Evolutionary conservation across 2,113 vertebrate genomes (phyloP).

Genomic region (Poeciliopsis prolifica): DNA sequence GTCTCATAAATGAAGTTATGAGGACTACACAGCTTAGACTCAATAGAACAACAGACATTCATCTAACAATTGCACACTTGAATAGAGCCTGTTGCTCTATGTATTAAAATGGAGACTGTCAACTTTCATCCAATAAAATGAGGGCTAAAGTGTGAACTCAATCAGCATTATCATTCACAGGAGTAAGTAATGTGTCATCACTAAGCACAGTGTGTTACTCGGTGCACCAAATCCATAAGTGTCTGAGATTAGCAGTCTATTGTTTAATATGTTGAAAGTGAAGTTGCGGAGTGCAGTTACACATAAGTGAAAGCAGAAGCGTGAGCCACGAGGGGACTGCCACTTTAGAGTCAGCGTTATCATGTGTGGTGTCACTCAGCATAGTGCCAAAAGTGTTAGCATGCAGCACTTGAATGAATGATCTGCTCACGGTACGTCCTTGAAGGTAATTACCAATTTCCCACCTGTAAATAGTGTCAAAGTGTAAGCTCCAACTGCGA

Average conservation of each 20-base stretch:
- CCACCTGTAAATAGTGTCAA: conserved; percentile 12
- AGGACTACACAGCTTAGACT: neutral
- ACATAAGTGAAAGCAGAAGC: conserved; percentile 19
- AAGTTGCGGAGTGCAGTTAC: neutral
- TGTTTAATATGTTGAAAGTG: conserved; percentile 5
- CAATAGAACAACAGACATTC: neutral
- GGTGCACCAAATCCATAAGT: neutral
- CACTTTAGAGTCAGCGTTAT: conserved; percentile 11
- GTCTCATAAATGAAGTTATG: neutral
- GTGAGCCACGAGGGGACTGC: conserved; percentile 5
- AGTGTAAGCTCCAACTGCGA: neutral
- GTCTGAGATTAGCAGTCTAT: neutral
- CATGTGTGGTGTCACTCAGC: conserved; percentile 4
- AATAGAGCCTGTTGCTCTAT: neutral
- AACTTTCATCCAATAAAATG: neutral
- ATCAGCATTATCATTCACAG: neutral
- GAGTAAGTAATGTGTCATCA: neutral
- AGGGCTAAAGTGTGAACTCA: neutral
- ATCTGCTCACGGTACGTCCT: conserved; percentile 1
- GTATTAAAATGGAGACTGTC: neutral
- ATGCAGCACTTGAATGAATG: conserved; percentile 1
- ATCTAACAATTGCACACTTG: neutral
- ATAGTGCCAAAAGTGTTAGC: conserved; percentile 9
- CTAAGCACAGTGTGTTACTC: neutral
- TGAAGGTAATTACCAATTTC: conserved; percentile 18